These are phyloP conservation scores for Erebia aethiops DNA, from an alignment of 2,888 invertebrate species.

Conservation along the genomic window DNA sequence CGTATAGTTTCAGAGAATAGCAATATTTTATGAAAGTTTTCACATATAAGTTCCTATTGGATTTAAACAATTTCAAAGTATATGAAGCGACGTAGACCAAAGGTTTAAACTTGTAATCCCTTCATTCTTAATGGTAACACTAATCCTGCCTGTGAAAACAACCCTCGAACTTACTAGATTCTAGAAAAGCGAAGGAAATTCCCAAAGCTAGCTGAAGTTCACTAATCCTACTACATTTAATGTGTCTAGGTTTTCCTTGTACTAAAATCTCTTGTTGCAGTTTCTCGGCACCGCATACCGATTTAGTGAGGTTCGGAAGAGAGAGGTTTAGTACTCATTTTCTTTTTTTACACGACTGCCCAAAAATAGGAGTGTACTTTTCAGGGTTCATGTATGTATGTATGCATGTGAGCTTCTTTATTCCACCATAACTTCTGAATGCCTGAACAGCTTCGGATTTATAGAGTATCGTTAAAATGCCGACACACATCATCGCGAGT, in stretches of 20 bases:
- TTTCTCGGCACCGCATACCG: background rate
- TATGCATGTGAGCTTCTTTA: too few species aligned
- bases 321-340: background rate
- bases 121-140: conserved; percentile 26
- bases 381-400: too few species aligned
- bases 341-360: background rate
- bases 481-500: too few species aligned
- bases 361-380: too few species aligned
- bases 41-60: background rate
- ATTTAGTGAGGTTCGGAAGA: background rate
- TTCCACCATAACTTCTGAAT: too few species aligned
- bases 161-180: conserved; percentile 27
- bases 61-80: background rate
- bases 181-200: conserved; percentile 29
- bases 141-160: conserved; percentile 35
- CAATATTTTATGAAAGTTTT: background rate
- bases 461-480: too few species aligned
- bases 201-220: conserved; percentile 29
- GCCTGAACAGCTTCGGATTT: too few species aligned
- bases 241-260: conserved; percentile 25
- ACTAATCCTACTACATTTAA: conserved; percentile 26
- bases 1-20: background rate
- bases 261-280: conserved; percentile 12
- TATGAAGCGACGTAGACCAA: background rate
- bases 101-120: conserved; percentile 20